phyloP scores from a whole-genome alignment of 2,113 vertebrate species.

The Formicarius rufipectus region DNA sequence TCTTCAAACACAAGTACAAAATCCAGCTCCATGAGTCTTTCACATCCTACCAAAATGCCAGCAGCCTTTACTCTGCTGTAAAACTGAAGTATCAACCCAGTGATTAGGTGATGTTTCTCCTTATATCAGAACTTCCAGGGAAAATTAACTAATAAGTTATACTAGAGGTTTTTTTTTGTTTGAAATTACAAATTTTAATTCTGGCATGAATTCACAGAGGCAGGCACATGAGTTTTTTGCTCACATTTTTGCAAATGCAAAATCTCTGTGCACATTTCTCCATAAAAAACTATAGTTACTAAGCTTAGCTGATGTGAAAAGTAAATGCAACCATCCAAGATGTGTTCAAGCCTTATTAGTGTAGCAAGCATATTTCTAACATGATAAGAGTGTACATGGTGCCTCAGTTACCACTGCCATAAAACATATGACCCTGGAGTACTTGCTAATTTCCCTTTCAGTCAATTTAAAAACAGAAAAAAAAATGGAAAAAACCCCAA shows the following conservation, averaged over 20 bases:
- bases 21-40: neutral
- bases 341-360: neutral
- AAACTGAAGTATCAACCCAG: neutral
- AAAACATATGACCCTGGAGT: neutral
- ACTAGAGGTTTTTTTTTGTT: neutral
- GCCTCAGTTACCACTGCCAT: neutral
- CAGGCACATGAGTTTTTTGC: neutral
- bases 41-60: neutral
- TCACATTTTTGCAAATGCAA: neutral
- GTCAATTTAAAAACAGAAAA: neutral
- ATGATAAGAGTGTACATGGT: fast-evolving
- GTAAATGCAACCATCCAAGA: neutral
- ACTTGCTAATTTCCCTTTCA: neutral
- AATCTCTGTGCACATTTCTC: neutral
- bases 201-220: neutral
- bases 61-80: neutral
- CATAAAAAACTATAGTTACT: neutral
- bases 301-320: neutral
- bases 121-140: neutral
- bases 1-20: neutral
- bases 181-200: neutral
- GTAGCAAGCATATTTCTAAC: neutral
- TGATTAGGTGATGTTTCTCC: neutral
- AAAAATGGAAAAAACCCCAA: neutral
- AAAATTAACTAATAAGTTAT: neutral